Evolutionary conservation across 2,888 invertebrate genomes (phyloP).

Genomic region (Lysandra bellargus): DNA sequence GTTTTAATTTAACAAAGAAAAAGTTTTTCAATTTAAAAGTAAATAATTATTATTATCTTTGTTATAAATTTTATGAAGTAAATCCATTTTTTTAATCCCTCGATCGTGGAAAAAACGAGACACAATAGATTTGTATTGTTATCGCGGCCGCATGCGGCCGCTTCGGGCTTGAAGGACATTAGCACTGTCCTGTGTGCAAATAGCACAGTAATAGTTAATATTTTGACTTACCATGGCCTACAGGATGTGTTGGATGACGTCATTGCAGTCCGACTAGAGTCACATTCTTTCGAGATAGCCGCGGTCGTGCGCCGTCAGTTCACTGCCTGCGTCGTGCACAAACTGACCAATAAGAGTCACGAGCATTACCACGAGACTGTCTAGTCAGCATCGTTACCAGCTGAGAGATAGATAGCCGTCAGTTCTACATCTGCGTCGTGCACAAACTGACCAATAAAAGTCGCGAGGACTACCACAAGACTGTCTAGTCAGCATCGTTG

Average conservation of each 20-base stretch:
- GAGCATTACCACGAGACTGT: not conserved
- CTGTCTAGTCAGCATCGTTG: not conserved
- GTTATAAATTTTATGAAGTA: too few species aligned
- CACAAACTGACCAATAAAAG: slow-evolving; percentile 44
- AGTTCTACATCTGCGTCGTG: slow-evolving; percentile 50
- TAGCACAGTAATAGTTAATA: too few species aligned
- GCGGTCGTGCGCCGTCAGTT: slow-evolving; percentile 49
- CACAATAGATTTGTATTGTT: too few species aligned
- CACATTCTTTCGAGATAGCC: slow-evolving; percentile 49
- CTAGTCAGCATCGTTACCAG: not conserved
- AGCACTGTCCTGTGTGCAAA: too few species aligned
- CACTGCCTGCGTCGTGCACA: slow-evolving; percentile 52
- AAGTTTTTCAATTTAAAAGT: too few species aligned
- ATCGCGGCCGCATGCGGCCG: too few species aligned
- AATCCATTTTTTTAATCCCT: too few species aligned
- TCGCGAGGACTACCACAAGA: not conserved
- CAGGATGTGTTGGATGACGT: slow-evolving; percentile 58
- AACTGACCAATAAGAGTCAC: slow-evolving; percentile 38
- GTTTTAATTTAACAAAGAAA: too few species aligned
- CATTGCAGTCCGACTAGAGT: slow-evolving; percentile 55
- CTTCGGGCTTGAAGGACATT: too few species aligned
- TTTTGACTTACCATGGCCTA: slow-evolving; percentile 46
- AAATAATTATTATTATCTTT: too few species aligned
- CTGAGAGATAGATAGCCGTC: not conserved
- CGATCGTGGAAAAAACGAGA: too few species aligned